Evolutionary conservation across 1,140 invertebrate species (phyloP).

Genomic region (Drosophila lacteicornis): DNA sequence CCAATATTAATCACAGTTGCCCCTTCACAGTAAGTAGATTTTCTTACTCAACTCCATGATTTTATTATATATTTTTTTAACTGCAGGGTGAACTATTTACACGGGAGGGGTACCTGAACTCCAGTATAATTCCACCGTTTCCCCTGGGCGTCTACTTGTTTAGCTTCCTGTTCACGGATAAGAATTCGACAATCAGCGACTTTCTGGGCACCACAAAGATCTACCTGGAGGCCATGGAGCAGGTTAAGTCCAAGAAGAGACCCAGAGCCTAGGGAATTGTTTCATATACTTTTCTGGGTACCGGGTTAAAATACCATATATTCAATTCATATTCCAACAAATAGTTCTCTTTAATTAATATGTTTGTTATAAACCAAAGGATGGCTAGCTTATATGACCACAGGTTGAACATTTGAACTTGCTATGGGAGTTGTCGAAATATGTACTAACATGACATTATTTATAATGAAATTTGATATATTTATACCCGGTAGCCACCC

Average conservation of each 20-base stretch:
- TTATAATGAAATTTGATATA: too few species aligned
- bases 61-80: not conserved
- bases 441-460: too few species aligned
- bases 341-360: too few species aligned
- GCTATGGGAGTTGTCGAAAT: too few species aligned
- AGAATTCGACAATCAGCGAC: not conserved
- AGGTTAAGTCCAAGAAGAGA: conserved; percentile 3
- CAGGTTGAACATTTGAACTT: too few species aligned
- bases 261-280: not conserved
- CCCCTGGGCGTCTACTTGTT: conserved; percentile 34
- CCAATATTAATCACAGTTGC: conserved; percentile 53
- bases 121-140: conserved; percentile 18
- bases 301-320: too few species aligned
- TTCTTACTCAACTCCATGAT: not conserved
- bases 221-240: conserved; percentile 23
- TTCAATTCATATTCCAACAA: too few species aligned
- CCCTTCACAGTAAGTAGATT: conserved; percentile 20
- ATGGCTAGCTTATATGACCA: too few species aligned
- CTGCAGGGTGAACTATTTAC: conserved; percentile 21
- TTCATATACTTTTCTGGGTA: too few species aligned
- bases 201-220: conserved; percentile 10
- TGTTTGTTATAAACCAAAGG: too few species aligned
- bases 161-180: not conserved
- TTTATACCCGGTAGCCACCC: too few species aligned
- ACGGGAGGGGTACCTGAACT: conserved; percentile 14